phyloP scores from a whole-genome alignment of 2,113 vertebrate genomes.

The Campylomormyrus tamandua region DNA sequence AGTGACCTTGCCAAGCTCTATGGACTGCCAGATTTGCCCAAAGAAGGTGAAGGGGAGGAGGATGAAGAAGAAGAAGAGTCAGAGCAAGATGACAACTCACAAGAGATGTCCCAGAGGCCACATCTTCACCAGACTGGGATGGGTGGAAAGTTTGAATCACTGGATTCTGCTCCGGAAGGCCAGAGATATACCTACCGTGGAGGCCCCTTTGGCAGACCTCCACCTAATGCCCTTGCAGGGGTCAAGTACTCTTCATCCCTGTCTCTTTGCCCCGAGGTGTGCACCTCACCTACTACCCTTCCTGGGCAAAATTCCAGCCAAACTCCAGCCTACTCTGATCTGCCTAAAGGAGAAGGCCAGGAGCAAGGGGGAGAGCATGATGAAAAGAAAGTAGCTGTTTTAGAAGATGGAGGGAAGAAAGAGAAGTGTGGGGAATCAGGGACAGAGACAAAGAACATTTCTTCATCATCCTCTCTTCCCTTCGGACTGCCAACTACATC shows the following conservation, averaged over 20 bases:
- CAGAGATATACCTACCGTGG: conserved; percentile 72
- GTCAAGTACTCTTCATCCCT: conserved; percentile 61
- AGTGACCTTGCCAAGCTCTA: conserved; percentile 31
- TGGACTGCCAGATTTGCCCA: conserved; percentile 23
- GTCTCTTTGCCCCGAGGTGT: conserved; percentile 50
- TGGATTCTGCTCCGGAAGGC: conserved; percentile 65
- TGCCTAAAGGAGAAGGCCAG: not conserved
- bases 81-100: conserved; percentile 28
- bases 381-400: not conserved
- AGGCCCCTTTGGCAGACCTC: conserved; percentile 53
- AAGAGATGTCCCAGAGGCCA: conserved; percentile 34
- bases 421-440: conserved; percentile 26
- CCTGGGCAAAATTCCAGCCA: conserved; percentile 4
- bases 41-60: conserved; percentile 24
- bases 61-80: conserved; percentile 38
- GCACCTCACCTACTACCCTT: not conserved
- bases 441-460: conserved; percentile 15
- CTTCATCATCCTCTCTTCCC: conserved; percentile 20
- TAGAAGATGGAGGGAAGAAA: conserved; percentile 21
- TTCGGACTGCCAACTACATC: conserved; percentile 11
- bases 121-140: conserved; percentile 54
- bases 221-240: conserved; percentile 34
- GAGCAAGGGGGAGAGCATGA: conserved; percentile 18
- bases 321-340: conserved; percentile 15
- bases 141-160: conserved; percentile 66